phyloP scores from a whole-genome alignment of 2,888 invertebrate genomes.

The Branchellion lobata region DNA sequence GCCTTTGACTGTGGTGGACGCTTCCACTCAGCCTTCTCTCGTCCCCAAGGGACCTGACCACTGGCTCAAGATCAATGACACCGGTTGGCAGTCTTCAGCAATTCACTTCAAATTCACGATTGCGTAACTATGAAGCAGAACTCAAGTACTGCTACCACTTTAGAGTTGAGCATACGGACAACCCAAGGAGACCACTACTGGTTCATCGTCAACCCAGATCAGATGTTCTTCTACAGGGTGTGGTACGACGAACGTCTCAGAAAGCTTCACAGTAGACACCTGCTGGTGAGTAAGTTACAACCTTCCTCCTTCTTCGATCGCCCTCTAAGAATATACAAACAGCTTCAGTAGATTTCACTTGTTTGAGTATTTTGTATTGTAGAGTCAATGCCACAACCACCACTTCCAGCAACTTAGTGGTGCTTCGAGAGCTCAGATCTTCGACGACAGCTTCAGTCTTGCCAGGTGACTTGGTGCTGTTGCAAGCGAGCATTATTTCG shows the following conservation, averaged over 20 bases:
- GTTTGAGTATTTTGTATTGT: too few relatives aligned
- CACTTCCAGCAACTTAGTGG: slow-evolving; percentile 23
- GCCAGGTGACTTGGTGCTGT: slow-evolving; percentile 41
- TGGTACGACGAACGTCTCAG: slow-evolving; percentile 36
- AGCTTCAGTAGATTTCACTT: not conserved
- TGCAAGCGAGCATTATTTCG: too few relatives aligned
- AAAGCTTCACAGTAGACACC: not conserved
- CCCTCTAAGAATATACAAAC: not conserved
- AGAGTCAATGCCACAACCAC: not conserved
- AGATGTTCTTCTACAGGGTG: slow-evolving; percentile 46
- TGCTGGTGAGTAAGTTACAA: too few relatives aligned
- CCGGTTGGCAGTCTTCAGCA: slow-evolving; percentile 13
- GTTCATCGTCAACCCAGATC: slow-evolving; percentile 43
- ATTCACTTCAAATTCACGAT: too few relatives aligned
- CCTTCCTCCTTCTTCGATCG: not conserved
- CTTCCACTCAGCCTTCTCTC: not conserved
- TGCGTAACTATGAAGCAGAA: too few relatives aligned
- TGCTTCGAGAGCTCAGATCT: slow-evolving; percentile 37
- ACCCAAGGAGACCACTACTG: slow-evolving; percentile 19
- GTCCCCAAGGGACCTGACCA: slow-evolving; percentile 28
- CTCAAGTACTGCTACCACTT: too few relatives aligned
- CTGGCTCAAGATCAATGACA: slow-evolving; percentile 32
- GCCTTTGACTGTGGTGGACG: slow-evolving; percentile 34
- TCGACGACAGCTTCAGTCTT: slow-evolving; percentile 42
- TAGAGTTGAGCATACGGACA: not conserved